These are phyloP conservation scores for Caerostris extrusa DNA, from an alignment of 1,140 invertebrate species.

Conservation along the genomic window DNA sequence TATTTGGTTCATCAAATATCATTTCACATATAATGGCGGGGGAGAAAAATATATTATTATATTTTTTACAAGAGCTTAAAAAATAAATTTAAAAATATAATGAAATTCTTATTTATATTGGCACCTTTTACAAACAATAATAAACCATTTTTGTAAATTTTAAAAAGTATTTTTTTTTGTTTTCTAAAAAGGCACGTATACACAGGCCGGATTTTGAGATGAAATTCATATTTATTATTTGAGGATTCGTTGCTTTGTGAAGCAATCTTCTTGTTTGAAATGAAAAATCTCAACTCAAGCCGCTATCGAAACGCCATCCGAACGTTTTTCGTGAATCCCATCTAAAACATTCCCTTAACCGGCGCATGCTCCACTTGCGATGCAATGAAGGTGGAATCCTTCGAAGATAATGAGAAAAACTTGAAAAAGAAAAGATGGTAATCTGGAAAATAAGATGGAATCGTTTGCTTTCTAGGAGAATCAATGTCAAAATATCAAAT, in stretches of 20 bases:
- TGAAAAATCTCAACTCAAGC: background rate
- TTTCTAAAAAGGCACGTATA: no score
- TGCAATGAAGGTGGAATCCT: background rate
- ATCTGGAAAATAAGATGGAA: background rate
- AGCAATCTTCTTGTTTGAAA: background rate
- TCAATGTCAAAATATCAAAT: background rate
- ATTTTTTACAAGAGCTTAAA: no score
- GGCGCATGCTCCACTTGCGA: background rate
- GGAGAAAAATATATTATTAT: no score
- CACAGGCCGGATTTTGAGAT: no score
- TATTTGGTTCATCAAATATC: no score
- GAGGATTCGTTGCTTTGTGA: background rate
- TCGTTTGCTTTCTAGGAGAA: background rate
- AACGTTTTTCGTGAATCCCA: background rate
- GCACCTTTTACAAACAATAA: no score
- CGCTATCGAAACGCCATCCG: background rate
- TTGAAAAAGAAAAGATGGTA: background rate
- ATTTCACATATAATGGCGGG: no score
- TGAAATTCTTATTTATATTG: no score
- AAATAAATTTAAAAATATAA: no score
- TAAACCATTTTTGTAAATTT: no score
- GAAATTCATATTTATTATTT: background rate
- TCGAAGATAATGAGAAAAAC: background rate
- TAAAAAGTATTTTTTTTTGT: no score
- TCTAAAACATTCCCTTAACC: background rate